These are phyloP conservation scores for Callopanchax toddi DNA, from an alignment of 2,113 vertebrate species.

Conservation along the genomic window DNA sequence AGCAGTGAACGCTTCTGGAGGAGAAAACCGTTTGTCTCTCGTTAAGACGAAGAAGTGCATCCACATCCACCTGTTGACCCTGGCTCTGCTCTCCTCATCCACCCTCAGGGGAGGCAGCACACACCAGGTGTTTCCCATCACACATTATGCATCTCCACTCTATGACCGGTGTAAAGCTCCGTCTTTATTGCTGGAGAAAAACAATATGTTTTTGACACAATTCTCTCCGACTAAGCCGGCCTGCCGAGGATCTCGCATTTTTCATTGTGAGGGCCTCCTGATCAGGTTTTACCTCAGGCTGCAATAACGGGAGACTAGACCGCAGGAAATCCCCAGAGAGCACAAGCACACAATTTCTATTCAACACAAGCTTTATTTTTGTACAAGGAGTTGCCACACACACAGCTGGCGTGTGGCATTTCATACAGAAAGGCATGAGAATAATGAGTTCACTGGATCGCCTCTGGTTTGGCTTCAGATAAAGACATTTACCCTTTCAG, in stretches of 20 bases:
- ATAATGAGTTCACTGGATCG: conserved; percentile 58
- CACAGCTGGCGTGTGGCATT: conserved; percentile 34
- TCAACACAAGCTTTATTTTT: conserved; percentile 62
- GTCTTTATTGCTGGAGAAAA: conserved; percentile 32
- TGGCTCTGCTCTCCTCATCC: conserved; percentile 2
- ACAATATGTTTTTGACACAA: conserved; percentile 60
- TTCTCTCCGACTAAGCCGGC: conserved; percentile 29
- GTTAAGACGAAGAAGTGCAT: conserved; percentile 27
- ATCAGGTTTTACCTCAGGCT: conserved; percentile 41
- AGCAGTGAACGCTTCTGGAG: conserved; percentile 31
- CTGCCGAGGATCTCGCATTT: conserved; percentile 51
- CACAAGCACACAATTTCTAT: conserved; percentile 61
- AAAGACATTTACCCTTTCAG: conserved; percentile 38
- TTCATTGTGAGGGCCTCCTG: conserved; percentile 52
- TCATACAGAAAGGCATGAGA: conserved; percentile 42
- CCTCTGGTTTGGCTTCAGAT: conserved; percentile 57
- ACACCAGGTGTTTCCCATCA: conserved; percentile 50
- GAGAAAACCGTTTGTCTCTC: conserved; percentile 34
- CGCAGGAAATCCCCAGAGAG: conserved; percentile 68
- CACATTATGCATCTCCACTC: conserved; percentile 27
- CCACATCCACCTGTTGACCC: conserved; percentile 58
- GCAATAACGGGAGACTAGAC: conserved; percentile 59
- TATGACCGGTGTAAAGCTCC: conserved; percentile 3
- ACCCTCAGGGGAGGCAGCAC: conserved; percentile 3
- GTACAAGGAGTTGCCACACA: conserved; percentile 31